These are phyloP conservation scores for Gymnothorax reevesii DNA, from an alignment of 2,797 vertebrate species.

Conservation along the genomic window DNA sequence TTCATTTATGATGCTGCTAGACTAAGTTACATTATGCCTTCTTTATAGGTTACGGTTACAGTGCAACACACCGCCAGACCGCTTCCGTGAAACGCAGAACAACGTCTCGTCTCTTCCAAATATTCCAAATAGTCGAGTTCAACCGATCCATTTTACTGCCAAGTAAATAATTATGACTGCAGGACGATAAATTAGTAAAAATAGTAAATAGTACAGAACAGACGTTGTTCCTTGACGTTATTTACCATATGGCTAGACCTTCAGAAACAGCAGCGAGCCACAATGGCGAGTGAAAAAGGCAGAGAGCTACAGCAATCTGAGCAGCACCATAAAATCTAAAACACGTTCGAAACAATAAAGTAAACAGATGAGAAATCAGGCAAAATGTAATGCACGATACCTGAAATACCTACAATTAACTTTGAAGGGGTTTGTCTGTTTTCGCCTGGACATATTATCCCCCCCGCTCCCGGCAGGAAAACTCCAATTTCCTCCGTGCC, in stretches of 20 bases:
- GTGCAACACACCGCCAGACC: background rate
- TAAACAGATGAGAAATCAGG: conserved; percentile 25
- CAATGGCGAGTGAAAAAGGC: conserved; percentile 29
- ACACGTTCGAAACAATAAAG: background rate
- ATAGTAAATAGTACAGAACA: background rate
- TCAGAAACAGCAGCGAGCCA: conserved; percentile 25
- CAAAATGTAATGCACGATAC: conserved; percentile 58
- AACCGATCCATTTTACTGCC: background rate
- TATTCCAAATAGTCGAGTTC: background rate
- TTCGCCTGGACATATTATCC: conserved; percentile 96
- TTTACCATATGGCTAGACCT: background rate
- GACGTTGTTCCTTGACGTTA: background rate
- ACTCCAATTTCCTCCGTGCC: conserved; percentile 58
- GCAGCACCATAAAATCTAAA: background rate
- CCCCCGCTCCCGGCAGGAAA: conserved; percentile 40
- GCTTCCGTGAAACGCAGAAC: background rate
- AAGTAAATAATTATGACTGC: background rate
- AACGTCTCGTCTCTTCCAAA: background rate
- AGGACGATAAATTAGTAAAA: background rate
- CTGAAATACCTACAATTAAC: conserved; percentile 95
- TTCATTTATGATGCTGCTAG: background rate
- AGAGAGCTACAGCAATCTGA: background rate
- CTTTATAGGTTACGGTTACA: background rate
- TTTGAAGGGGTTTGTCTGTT: conserved; percentile 99
- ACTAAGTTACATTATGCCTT: background rate